These are phyloP conservation scores for Brenthis daphne DNA, from an alignment of 2,888 invertebrate species.

Conservation along the genomic window DNA sequence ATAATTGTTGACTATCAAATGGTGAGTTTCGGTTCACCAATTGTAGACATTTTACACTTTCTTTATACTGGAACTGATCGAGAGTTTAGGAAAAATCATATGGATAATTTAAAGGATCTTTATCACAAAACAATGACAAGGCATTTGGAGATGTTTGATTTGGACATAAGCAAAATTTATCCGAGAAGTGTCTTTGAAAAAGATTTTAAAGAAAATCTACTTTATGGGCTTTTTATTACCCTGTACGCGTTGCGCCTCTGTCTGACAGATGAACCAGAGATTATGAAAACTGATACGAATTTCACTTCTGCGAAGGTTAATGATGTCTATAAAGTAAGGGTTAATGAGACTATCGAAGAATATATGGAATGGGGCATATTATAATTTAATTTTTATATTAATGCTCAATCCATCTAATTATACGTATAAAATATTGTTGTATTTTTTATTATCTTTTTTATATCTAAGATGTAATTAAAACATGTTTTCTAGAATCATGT, in stretches of 20 bases:
- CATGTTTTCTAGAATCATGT: too few species aligned
- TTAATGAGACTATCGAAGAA: conserved; percentile 47
- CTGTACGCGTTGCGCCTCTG: conserved; percentile 38
- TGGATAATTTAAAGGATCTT: conserved; percentile 46
- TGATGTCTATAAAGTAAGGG: conserved; percentile 37
- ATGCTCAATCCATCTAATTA: too few species aligned
- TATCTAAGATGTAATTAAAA: too few species aligned
- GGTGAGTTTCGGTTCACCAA: conserved; percentile 43
- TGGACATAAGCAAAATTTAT: conserved; percentile 44
- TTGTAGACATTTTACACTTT: conserved; percentile 46
- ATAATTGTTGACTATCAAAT: conserved; percentile 50
- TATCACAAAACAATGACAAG: conserved; percentile 47
- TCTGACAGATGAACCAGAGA: conserved; percentile 41
- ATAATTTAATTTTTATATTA: conserved; percentile 21
- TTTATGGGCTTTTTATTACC: conserved; percentile 39
- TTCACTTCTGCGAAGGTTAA: conserved; percentile 35
- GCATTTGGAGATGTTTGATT: conserved; percentile 40
- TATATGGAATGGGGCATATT: conserved; percentile 48
- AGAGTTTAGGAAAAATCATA: conserved; percentile 47
- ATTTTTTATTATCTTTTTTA: too few species aligned
- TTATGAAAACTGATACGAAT: conserved; percentile 31
- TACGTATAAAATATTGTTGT: too few species aligned
- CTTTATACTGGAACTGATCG: conserved; percentile 42
- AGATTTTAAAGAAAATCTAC: conserved; percentile 38
- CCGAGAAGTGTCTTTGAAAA: conserved; percentile 42